phyloP scores from a whole-genome alignment of 2,888 invertebrate species.

The Epistrophe grossulariae region DNA sequence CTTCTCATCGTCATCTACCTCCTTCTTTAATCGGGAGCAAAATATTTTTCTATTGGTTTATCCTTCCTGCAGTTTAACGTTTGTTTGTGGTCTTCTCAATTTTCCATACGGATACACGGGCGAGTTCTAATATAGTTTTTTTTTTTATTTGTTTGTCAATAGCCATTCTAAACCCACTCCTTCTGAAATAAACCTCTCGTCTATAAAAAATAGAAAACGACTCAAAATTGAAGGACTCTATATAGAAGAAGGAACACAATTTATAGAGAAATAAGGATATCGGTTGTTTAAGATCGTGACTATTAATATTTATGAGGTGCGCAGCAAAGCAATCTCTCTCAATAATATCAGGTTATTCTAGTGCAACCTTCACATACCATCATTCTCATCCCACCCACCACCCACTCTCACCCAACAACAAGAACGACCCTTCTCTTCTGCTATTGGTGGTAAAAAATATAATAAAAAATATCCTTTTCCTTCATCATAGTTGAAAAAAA shows the following conservation, averaged over 20 bases:
- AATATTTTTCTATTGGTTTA: slow-evolving; percentile 29
- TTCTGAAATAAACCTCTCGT: neutral
- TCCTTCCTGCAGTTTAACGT: slow-evolving; percentile 40
- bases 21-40: slow-evolving; percentile 6
- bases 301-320: slow-evolving; percentile 75
- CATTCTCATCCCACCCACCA: neutral
- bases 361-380: slow-evolving; percentile 9
- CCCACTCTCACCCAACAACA: neutral
- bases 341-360: slow-evolving; percentile 58
- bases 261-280: slow-evolving; percentile 70
- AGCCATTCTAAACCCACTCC: neutral
- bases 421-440: slow-evolving; percentile 40
- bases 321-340: slow-evolving; percentile 65
- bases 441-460: slow-evolving; percentile 10
- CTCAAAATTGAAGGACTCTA: slow-evolving; percentile 45
- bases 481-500: slow-evolving; percentile 34
- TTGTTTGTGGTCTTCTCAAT: slow-evolving; percentile 48
- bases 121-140: slow-evolving; percentile 20
- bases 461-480: slow-evolving; percentile 35
- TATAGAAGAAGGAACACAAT: slow-evolving; percentile 28
- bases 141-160: neutral
- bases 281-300: slow-evolving; percentile 70
- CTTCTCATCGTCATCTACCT: neutral
- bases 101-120: slow-evolving; percentile 45
- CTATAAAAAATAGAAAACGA: neutral